phyloP scores from a whole-genome alignment of 2,797 vertebrate species.

The Uromys caudimaculatus region DNA sequence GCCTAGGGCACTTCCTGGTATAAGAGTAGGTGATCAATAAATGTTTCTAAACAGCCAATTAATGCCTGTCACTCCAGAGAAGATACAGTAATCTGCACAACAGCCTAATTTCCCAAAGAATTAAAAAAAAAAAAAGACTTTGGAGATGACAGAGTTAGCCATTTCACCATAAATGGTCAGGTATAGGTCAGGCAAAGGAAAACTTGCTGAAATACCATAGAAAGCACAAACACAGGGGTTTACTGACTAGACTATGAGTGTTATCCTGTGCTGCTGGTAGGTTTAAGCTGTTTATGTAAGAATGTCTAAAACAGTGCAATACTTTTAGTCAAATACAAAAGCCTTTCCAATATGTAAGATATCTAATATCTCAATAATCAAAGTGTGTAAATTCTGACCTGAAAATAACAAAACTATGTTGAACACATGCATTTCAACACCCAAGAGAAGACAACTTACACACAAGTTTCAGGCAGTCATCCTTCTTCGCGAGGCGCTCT shows the following conservation, averaged over 20 bases:
- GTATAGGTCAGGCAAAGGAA: constrained; percentile 16
- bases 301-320: neutral
- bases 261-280: neutral
- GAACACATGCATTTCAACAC: neutral
- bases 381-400: constrained; percentile 49
- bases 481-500: constrained; percentile 87
- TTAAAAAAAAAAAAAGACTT: constrained; percentile 32
- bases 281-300: constrained; percentile 36
- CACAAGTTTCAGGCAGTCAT: constrained; percentile 92
- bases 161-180: constrained; percentile 4
- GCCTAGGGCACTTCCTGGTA: neutral
- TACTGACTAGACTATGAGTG: neutral
- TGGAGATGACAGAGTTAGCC: constrained; percentile 2
- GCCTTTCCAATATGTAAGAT: constrained; percentile 31
- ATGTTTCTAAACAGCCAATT: constrained; percentile 45
- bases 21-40: constrained; percentile 25
- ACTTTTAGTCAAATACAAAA: constrained; percentile 64
- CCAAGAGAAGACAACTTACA: constrained; percentile 88
- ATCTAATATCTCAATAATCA: constrained; percentile 35
- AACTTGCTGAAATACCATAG: constrained; percentile 13
- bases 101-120: constrained; percentile 35
- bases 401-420: constrained; percentile 28
- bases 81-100: constrained; percentile 4
- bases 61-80: neutral
- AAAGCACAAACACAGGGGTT: constrained; percentile 32